These are phyloP conservation scores for Lasioglossum vierecki DNA, from an alignment of 2,888 invertebrate genomes.

Conservation along the genomic window DNA sequence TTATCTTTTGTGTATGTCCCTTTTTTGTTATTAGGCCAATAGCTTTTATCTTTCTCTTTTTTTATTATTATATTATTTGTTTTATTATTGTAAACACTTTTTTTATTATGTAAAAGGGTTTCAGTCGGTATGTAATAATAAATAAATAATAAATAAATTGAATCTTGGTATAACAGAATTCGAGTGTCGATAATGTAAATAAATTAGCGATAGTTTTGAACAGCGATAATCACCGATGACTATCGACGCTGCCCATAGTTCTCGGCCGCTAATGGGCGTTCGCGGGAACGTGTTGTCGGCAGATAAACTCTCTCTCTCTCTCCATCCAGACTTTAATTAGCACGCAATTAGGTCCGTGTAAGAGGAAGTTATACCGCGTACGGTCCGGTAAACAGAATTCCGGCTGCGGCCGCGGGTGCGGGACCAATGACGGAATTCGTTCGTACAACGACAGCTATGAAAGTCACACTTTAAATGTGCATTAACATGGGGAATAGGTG, in stretches of 20 bases:
- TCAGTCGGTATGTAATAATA: too few species aligned
- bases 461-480: background rate
- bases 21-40: too few species aligned
- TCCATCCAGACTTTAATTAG: background rate
- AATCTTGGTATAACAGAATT: background rate
- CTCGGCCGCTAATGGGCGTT: background rate
- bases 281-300: background rate
- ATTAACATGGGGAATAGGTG: background rate
- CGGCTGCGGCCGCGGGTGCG: background rate
- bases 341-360: background rate
- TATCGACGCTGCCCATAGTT: background rate
- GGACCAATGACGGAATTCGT: background rate
- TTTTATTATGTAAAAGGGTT: too few species aligned
- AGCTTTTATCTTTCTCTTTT: too few species aligned
- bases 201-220: background rate
- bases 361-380: background rate
- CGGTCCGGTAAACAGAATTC: background rate
- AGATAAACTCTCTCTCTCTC: too few species aligned
- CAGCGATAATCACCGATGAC: background rate
- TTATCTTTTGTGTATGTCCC: too few species aligned
- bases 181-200: background rate
- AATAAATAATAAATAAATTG: too few species aligned
- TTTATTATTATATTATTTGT: too few species aligned
- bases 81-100: too few species aligned
- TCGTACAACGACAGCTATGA: background rate